Evolutionary conservation across 2,888 invertebrate genomes (phyloP), one percentile per base, ranked within the genome.

Genomic region (Aethes cnicana): DNA sequence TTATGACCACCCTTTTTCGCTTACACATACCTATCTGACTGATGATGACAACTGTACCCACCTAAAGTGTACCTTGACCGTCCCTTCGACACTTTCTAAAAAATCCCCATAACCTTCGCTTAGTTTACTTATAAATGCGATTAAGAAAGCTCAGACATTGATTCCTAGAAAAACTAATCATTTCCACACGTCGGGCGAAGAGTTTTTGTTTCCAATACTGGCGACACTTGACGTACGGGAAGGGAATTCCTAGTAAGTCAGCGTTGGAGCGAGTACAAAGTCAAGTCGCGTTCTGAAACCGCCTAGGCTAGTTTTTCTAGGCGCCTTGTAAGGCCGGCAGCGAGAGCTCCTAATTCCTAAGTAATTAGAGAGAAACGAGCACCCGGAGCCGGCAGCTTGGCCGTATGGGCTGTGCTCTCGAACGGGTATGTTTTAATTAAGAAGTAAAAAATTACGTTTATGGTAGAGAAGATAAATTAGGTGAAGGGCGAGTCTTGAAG

Each of bases 311-410:
- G 72, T 80, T 83, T 82, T 78, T 78, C 58, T 35, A 50, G 16
- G 17, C 57, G 47, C 69, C 72, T 44, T 62, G 59, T 69, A 67
- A 58, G 67, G 63, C 57, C 52, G 64, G 64, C 62, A 58, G 72
- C 69, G 74, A 77, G 77, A 82, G 74, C 77, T 79, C 76, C 80
- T 77, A 53, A 53, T 55, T 49, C 55, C 47, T 37, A 20, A 47
- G 53, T 47, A 58, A 55, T 55, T 56, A 79, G 69, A 82, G 76
- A 72, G 83, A 84, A 85, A 84, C 77, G 76, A 59, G 72, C 63
- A 64, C 59, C 68, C 68, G 67, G 69, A 72, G 66, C 61, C 35
- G 35, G 48, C 25, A 26, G 25, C 35, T 58, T 61, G 42, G 56
- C 42, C 61, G 66, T 69, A 63, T 68, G 63, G 46, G 48, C 61